Percentiles rank a stretch among this genome's conserved stretches.
phyloP scores from a whole-genome alignment of 2,888 invertebrate species.

The Volucella inflata region DNA sequence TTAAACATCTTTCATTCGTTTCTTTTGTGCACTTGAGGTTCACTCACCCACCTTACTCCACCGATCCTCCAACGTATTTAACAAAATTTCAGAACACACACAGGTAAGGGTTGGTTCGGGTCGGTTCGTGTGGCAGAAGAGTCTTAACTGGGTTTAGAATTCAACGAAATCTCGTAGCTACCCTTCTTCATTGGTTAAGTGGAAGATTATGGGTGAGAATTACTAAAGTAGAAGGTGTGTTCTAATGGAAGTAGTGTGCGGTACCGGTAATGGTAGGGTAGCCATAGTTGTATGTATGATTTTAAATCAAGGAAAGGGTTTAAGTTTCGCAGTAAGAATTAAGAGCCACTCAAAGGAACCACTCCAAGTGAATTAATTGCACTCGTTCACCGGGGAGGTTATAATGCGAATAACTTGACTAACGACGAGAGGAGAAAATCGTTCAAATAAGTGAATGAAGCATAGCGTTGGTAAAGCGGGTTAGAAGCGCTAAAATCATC shows the following conservation, averaged over 20 bases:
- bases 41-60: constrained; percentile 10
- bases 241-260: background rate
- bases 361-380: constrained; percentile 69
- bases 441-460: no score
- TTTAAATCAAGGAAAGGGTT: constrained; percentile 7
- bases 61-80: constrained; percentile 29
- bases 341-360: constrained; percentile 57
- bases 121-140: background rate
- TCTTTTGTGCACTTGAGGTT: constrained; percentile 26
- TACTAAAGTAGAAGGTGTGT: constrained; percentile 5
- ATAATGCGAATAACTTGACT: background rate
- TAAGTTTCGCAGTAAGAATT: constrained; percentile 32
- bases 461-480: no score
- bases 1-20: constrained; percentile 1
- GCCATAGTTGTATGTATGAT: constrained; percentile 1
- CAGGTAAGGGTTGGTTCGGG: background rate
- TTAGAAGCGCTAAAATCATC: no score
- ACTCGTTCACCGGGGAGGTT: constrained; percentile 56
- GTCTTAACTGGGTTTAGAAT: constrained; percentile 20
- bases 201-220: constrained; percentile 13
- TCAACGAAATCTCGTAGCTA: constrained; percentile 11
- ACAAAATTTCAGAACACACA: constrained; percentile 53
- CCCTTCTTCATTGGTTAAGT: no score
- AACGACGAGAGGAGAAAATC: no score
- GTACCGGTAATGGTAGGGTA: no score